Evolutionary conservation across 2,797 vertebrate species (phyloP), one percentile per base, ranked within the genome.

Genomic region (Amniataba percoides): DNA sequence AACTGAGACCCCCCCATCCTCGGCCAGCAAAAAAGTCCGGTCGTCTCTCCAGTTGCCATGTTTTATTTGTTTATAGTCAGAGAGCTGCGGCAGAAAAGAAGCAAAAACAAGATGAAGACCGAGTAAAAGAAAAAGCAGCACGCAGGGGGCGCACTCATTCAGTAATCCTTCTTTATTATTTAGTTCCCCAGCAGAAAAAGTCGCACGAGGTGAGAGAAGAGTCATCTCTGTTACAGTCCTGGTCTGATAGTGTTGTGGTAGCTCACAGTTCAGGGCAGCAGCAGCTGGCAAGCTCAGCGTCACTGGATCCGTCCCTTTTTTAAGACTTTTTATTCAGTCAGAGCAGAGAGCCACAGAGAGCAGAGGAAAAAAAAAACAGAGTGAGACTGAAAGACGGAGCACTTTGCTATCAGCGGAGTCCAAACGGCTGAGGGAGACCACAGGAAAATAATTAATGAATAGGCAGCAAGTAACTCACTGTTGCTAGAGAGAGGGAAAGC

Each of bases 401-500:
- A 87, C 88, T 93, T 93, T 89, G 82, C 90, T 91, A 89, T 91
- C 88, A 87, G 88, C 79, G 55, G 87, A 91, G 88, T 91, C 87
- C 91, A 74, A 89, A 80, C 86, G 82, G 91, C 86, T 88, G 87
- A 93, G 87, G 86, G 88, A 93, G 88, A 92, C 86, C 91, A 80
- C 90, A 71, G 81, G 83, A 91, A 95, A 95, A 94, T 92, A 95
- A 95, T 94, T 93, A 95, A 95, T 94, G 93, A 95, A 95, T 93
- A 88, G 89, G 91, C 91, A 89, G 89, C 90, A 91, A 93, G 92
- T 90, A 94, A 95, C 92, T 94, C 94, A 93, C 94, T 95, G 95
- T 95, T 95, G 94, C 95, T 95, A 94, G 92, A 95, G 94, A 94
- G 94, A 93, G 93, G 90, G 93, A 93, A 94, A 93, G 93, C 88